Evolutionary conservation across 2,888 invertebrate genomes (phyloP).

Genomic region (Mystacides longicornis): DNA sequence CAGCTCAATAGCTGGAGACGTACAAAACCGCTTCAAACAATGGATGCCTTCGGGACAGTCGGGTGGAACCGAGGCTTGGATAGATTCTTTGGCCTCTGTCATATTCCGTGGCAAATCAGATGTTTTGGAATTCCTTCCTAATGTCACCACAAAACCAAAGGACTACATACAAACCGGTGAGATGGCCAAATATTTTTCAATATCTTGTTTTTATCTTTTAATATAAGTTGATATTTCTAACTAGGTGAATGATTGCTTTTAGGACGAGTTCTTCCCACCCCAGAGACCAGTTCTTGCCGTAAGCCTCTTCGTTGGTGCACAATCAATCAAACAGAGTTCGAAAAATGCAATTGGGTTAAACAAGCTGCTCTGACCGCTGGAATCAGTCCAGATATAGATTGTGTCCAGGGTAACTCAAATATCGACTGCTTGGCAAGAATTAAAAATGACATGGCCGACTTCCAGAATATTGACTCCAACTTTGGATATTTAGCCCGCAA

Average conservation of each 20-base stretch:
- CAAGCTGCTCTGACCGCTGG: conserved; percentile 50
- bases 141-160: conserved; percentile 24
- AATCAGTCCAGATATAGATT: conserved; percentile 51
- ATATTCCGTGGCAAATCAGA: conserved; percentile 34
- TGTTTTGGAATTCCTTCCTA: conserved; percentile 26
- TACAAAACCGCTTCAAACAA: conserved; percentile 31
- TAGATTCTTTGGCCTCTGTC: conserved; percentile 31
- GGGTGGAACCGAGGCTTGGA: conserved; percentile 34
- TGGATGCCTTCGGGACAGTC: conserved; percentile 39
- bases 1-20: conserved; percentile 21
- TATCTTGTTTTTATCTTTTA: background rate
- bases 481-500: conserved; percentile 56
- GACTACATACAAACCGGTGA: conserved; percentile 35
- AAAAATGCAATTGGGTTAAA: conserved; percentile 55
- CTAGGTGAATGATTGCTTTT: conserved; percentile 13
- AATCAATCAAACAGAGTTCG: conserved; percentile 41
- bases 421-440: conserved; percentile 52
- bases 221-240: background rate
- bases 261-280: conserved; percentile 35
- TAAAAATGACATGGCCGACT: conserved; percentile 44
- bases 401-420: conserved; percentile 39
- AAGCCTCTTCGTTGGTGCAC: conserved; percentile 56
- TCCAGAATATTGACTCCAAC: conserved; percentile 54
- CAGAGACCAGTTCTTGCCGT: conserved; percentile 34
- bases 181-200: background rate